Conservation (phyloP, 2,797 vertebrate species). For the Synaphobranchus kaupii region DNA sequence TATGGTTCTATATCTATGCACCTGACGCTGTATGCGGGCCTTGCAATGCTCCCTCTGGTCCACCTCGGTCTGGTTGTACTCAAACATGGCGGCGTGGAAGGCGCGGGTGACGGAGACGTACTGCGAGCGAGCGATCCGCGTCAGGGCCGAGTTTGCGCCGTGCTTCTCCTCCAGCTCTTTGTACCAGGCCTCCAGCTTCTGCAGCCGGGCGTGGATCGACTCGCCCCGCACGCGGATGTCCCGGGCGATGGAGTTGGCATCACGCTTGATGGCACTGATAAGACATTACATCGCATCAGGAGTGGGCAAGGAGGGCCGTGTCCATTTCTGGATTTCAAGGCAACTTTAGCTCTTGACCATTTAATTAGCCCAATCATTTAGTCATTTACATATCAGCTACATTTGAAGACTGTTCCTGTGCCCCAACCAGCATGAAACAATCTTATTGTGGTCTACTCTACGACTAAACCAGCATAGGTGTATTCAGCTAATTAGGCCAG, state of each 20-base stretch:
- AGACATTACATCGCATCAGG: background rate
- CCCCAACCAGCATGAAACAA: too few species aligned
- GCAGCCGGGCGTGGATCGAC: slow-evolving; percentile 73
- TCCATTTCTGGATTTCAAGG: too few species aligned
- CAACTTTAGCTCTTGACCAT: too few species aligned
- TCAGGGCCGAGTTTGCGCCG: slow-evolving; percentile 65
- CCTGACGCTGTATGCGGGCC: slow-evolving; percentile 83
- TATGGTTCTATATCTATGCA: too few species aligned
- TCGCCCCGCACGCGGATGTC: slow-evolving; percentile 78
- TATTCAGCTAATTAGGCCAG: too few species aligned
- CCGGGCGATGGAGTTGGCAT: slow-evolving; percentile 82
- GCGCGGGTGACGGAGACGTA: slow-evolving; percentile 68
- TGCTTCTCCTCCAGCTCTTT: slow-evolving; percentile 67
- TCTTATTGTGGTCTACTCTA: too few species aligned
- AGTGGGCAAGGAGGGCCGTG: background rate
- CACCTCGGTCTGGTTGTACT: slow-evolving; percentile 83
- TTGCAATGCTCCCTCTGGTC: slow-evolving; percentile 80
- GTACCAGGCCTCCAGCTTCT: slow-evolving; percentile 67
- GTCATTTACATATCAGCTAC: too few species aligned
- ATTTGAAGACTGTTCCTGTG: too few species aligned
- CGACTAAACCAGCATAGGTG: too few species aligned
- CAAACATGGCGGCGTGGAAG: slow-evolving; percentile 78
- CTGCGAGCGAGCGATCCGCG: slow-evolving; percentile 77
- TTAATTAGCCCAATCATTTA: too few species aligned
- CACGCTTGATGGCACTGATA: slow-evolving; percentile 77